Base-by-base conservation (phyloP, 2,113 vertebrate species). In the Pionites leucogaster region DNA sequence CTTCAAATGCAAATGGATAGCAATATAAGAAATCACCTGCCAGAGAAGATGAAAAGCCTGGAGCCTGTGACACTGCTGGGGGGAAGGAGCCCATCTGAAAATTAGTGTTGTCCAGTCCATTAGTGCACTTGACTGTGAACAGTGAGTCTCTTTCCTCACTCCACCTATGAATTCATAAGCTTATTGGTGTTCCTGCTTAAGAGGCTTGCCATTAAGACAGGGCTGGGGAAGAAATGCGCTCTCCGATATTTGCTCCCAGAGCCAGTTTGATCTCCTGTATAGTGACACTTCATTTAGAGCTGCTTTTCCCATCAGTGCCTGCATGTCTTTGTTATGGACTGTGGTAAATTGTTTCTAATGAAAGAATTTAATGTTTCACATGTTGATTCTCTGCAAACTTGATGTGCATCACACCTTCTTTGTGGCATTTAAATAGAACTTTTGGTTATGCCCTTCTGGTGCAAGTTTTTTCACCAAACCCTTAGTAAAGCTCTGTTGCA, bases 361-460 rank as follows among this genome's bases (percentile, higher is more conserved):
- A 44, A 90, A 69, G 35, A 85, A 76, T 64, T 46, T 47, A 49
- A 46, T 42, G 13, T 60, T 89, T 79, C 27, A 55, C 13, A 6
- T 75, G 62, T 41, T 86, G 47, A 52, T 79, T n/a, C 44, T 62
- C 53, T 80, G 76, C 68, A 79, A 41, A 53, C 50, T 69, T 0
- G 0, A 11, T 68, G 46, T 14, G 13, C 63, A 53, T 78, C 44
- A 41, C 2, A 0, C 22, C 57, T n/a, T 57, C 50, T 4, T 46
- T 23, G 13, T 10, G 28, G 33, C 15, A 11, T 13, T 71, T 46
- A 65, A 62, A 9, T 17, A 70, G 10, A 57, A 24, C 24, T 49
- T 46, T 25, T 41, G 3, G 15, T 62, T 84, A 27, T 7, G 35
- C 20, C 20, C 25, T 65, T 49, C 39, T 70, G 35, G 27, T 59